These are phyloP conservation scores for Ailuropoda melanoleuca DNA, from an alignment of 2,113 vertebrate genomes.

Conservation along the genomic window DNA sequence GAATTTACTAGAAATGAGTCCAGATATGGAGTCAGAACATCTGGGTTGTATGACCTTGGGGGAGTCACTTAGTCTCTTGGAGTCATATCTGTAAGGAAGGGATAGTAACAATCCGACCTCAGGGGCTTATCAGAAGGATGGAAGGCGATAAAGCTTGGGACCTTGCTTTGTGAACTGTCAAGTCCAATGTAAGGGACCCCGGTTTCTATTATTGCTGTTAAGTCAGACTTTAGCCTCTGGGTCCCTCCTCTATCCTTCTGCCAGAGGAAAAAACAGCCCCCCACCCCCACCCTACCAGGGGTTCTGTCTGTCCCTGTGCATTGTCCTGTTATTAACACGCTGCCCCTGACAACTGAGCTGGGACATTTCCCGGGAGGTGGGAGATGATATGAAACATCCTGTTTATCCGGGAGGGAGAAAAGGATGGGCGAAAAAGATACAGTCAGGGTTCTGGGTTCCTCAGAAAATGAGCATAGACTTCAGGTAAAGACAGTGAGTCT, in stretches of 20 bases:
- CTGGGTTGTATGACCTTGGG: not conserved
- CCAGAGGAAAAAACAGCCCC: not conserved
- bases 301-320: not conserved
- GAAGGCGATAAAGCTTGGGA: not conserved
- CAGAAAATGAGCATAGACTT: fast-evolving
- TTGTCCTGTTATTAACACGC: fast-evolving
- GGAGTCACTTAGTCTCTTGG: not conserved
- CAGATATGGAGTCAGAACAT: not conserved
- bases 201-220: not conserved
- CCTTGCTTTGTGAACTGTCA: not conserved
- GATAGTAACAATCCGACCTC: fast-evolving
- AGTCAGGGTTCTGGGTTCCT: not conserved
- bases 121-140: not conserved
- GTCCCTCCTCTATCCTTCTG: not conserved
- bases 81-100: not conserved
- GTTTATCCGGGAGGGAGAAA: not conserved
- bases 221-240: not conserved
- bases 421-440: not conserved
- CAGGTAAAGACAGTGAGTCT: not conserved
- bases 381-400: not conserved
- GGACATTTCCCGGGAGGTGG: not conserved
- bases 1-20: not conserved
- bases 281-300: not conserved
- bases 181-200: not conserved
- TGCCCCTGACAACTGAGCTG: not conserved